Conservation (phyloP, 1,140 invertebrate genomes). For the Diorhabda carinulata region DNA sequence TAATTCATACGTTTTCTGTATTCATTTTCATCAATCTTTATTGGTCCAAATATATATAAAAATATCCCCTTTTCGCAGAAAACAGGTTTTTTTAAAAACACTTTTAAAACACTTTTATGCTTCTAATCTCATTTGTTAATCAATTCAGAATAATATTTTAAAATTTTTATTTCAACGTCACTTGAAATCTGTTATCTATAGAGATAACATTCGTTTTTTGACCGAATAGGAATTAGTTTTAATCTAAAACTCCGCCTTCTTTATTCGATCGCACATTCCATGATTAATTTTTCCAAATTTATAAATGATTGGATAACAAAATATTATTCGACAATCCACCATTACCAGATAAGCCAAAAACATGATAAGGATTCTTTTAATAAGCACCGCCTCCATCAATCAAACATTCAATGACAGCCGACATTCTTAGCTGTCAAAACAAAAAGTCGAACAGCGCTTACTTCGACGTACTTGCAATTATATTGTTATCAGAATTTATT, state of each 20-base stretch:
- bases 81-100: no score
- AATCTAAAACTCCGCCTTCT: neutral
- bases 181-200: neutral
- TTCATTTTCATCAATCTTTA: no score
- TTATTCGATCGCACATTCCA: neutral
- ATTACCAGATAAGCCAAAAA: neutral
- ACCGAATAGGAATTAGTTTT: neutral
- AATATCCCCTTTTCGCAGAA: no score
- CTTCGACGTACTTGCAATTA: neutral
- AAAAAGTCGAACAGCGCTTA: neutral
- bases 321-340: conserved; percentile 2
- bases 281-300: conserved; percentile 5
- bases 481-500: neutral
- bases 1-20: no score
- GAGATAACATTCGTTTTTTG: neutral
- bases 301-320: neutral
- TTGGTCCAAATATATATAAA: no score
- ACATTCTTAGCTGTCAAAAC: neutral
- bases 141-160: no score
- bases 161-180: no score
- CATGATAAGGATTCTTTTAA: neutral
- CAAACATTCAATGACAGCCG: conserved; percentile 1
- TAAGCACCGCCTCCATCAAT: neutral
- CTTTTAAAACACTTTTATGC: no score
- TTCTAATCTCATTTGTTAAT: no score